phyloP scores from a whole-genome alignment of 2,797 vertebrate genomes.

The Falco biarmicus region DNA sequence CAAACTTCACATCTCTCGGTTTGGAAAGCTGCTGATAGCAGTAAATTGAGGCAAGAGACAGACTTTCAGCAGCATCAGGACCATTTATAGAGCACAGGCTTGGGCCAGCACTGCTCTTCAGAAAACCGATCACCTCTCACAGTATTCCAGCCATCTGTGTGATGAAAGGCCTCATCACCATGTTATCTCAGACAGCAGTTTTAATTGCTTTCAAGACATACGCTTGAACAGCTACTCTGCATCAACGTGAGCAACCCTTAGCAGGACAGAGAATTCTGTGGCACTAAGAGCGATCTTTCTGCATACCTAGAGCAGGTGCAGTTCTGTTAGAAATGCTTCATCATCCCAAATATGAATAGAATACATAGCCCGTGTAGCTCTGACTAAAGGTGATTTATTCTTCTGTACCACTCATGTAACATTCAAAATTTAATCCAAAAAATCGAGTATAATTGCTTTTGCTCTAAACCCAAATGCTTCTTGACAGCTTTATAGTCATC shows the following conservation, averaged over 20 bases:
- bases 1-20: background rate
- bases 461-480: background rate
- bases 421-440: background rate
- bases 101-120: background rate
- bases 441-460: background rate
- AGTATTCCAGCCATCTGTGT: background rate
- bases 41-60: background rate
- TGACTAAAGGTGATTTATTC: background rate
- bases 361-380: background rate
- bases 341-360: background rate
- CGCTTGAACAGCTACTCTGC: background rate
- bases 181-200: background rate
- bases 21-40: background rate
- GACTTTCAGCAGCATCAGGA: background rate
- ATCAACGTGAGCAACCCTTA: background rate
- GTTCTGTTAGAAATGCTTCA: background rate
- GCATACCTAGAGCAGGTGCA: background rate
- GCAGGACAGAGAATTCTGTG: background rate
- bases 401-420: background rate
- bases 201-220: background rate
- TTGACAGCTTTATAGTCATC: constrained; percentile 20
- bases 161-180: background rate
- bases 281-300: background rate
- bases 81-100: background rate
- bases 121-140: background rate